Conservation (phyloP, 2,888 invertebrate species). For the Amphipyra tragopoginis region DNA sequence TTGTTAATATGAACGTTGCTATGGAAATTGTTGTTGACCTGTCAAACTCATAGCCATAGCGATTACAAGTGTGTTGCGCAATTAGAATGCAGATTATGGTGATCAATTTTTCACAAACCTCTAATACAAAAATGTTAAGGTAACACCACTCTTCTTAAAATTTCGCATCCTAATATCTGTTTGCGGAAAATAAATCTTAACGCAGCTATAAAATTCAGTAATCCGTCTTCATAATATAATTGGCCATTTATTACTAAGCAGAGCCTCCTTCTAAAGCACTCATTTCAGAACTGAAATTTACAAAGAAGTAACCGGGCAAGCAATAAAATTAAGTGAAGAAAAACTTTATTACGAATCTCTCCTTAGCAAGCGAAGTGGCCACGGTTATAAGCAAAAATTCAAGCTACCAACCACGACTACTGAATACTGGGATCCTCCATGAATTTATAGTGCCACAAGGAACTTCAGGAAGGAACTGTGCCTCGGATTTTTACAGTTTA, state of each 20-base stretch:
- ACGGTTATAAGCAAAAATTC: conserved; percentile 65
- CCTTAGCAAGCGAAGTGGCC: conserved; percentile 49
- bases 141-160: no score
- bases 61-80: no score
- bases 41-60: no score
- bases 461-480: conserved; percentile 70
- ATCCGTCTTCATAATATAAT: conserved; percentile 11
- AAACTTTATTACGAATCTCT: conserved; percentile 67
- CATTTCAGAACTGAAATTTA: conserved; percentile 40
- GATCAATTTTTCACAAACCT: no score
- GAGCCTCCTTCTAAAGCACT: conserved; percentile 34
- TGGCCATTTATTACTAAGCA: conserved; percentile 29
- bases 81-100: no score
- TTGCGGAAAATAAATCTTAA: no score
- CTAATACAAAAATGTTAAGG: no score
- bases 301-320: conserved; percentile 54
- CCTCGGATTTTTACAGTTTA: conserved; percentile 62
- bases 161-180: no score
- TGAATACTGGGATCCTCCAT: conserved; percentile 63
- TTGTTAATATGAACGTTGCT: no score
- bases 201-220: not conserved
- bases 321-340: conserved; percentile 66
- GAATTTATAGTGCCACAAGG: conserved; percentile 73
- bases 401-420: conserved; percentile 42
- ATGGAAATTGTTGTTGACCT: no score